Evolutionary conservation across 2,113 vertebrate species (phyloP).

Genomic region (Salvelinus namaycush): DNA sequence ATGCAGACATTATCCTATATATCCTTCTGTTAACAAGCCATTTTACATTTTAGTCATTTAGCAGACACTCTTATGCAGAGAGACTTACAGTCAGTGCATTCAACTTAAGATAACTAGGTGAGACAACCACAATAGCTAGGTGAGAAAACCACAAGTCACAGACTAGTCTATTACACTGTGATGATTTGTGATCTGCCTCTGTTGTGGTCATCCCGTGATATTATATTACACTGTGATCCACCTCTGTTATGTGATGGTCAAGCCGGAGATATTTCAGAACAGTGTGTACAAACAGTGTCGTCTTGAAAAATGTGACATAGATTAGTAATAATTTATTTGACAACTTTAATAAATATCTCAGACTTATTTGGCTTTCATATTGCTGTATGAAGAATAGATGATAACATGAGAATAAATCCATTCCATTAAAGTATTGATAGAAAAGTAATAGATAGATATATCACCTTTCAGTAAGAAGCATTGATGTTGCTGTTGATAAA

Average conservation of each 20-base stretch:
- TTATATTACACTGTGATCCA: constrained; percentile 18
- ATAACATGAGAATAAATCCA: constrained; percentile 28
- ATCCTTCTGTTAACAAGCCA: background rate
- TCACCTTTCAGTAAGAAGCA: constrained; percentile 41
- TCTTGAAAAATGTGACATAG: constrained; percentile 17
- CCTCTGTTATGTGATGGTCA: background rate
- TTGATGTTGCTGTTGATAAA: constrained; percentile 41
- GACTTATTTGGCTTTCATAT: constrained; percentile 38
- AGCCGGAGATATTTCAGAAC: constrained; percentile 1
- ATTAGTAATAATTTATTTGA: background rate
- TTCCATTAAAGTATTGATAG: constrained; percentile 5
- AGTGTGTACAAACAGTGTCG: constrained; percentile 23
- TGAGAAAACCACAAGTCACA: too few species aligned
- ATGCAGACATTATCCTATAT: background rate
- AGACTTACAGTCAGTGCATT: too few species aligned
- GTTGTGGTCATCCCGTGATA: constrained; percentile 5
- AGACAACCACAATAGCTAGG: too few species aligned
- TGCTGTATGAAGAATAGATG: constrained; percentile 2
- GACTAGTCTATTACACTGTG: constrained; percentile 28
- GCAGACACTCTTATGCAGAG: too few species aligned
- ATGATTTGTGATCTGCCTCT: constrained; percentile 19
- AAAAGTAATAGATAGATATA: background rate
- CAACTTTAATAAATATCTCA: background rate
- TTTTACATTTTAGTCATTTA: too few species aligned
- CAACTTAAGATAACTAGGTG: too few species aligned